These are phyloP conservation scores for Erythrocercus mccallii DNA, from an alignment of 2,113 vertebrate species.

Conservation along the genomic window DNA sequence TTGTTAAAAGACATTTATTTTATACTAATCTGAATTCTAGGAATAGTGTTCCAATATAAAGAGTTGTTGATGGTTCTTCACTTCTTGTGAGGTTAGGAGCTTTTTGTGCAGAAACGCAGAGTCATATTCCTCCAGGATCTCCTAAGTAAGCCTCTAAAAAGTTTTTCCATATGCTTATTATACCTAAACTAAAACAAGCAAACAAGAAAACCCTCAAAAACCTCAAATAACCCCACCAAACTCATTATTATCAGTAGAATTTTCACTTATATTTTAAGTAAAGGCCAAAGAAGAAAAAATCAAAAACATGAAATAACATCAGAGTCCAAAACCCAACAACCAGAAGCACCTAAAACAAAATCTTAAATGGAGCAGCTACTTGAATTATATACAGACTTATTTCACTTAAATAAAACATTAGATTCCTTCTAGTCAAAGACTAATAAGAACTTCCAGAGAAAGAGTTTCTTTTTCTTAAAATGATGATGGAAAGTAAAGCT, in stretches of 20 bases:
- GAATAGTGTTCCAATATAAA: not conserved
- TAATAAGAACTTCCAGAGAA: not conserved
- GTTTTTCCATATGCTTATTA: not conserved
- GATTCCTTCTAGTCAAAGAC: not conserved
- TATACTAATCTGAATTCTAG: not conserved
- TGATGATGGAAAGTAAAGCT: not conserved
- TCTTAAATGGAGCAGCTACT: not conserved
- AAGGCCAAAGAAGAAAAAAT: not conserved
- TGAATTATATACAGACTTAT: not conserved
- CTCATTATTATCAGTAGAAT: not conserved
- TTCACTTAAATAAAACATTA: not conserved
- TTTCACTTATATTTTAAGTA: not conserved
- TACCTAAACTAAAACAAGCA: not conserved
- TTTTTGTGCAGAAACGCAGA: not conserved
- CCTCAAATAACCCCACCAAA: accelerated
- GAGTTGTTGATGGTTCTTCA: not conserved
- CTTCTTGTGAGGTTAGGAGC: not conserved
- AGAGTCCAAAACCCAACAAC: not conserved
- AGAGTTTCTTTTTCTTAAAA: not conserved
- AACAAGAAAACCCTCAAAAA: not conserved
- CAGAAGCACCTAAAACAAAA: not conserved
- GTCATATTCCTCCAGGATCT: not conserved
- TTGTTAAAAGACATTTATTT: not conserved
- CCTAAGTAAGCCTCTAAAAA: not conserved
- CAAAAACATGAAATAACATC: not conserved